These are phyloP conservation scores for Nysson spinosus DNA, from an alignment of 2,888 invertebrate genomes.

Conservation along the genomic window DNA sequence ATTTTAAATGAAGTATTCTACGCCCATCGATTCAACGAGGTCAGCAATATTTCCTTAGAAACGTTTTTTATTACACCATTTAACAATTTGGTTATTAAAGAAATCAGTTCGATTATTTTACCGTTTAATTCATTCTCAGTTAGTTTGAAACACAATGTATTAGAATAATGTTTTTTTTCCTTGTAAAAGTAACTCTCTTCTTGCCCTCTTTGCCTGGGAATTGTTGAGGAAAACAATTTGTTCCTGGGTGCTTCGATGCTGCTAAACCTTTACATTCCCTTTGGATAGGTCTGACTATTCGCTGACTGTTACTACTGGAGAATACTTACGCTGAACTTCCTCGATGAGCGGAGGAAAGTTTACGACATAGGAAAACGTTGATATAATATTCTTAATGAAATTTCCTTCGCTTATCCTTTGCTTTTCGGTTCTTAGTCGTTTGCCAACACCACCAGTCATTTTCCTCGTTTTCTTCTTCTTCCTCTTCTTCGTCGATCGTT, in stretches of 20 bases:
- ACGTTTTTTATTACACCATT: background rate
- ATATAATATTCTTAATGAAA: constrained; percentile 29
- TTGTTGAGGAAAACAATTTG: background rate
- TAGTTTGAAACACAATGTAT: background rate
- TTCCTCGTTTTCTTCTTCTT: background rate
- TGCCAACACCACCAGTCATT: constrained; percentile 4
- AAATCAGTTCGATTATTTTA: too few species aligned
- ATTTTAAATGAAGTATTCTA: background rate
- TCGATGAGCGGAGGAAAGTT: background rate
- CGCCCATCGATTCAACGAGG: background rate
- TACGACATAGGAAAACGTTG: background rate
- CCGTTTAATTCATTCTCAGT: too few species aligned
- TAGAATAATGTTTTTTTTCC: too few species aligned
- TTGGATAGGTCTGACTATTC: constrained; percentile 1
- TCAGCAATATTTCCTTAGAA: background rate
- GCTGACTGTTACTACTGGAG: background rate
- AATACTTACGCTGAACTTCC: background rate
- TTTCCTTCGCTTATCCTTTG: constrained; percentile 13
- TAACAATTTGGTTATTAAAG: too few species aligned
- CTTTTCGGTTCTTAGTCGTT: constrained; percentile 20
- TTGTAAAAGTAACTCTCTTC: too few species aligned
- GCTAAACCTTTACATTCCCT: constrained; percentile 1
- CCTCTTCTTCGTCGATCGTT: constrained; percentile 1
- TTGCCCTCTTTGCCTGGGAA: background rate
- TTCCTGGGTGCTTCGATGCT: background rate